Base-by-base conservation (phyloP, 2,113 vertebrate genomes). In the Centropristis striata region DNA sequence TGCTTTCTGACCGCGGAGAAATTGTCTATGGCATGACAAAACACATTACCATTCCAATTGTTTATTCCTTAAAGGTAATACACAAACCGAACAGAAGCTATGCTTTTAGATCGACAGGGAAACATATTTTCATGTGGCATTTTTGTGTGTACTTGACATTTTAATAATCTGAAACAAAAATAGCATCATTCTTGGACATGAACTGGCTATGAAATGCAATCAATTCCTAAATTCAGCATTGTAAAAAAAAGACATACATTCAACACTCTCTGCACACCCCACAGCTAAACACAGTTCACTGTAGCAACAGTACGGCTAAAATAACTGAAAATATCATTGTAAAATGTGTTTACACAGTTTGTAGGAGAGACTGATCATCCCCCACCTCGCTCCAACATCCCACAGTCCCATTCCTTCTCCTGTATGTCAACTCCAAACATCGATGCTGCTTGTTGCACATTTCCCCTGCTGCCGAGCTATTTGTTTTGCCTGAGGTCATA, bases 401-500 rank as follows among this genome's bases (percentile, higher is more conserved):
- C 79, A 53, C 54, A 64, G 51, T 47, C 67, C 68, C 79, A 54
- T 39, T n/a, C 53, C 67, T 54, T 74, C 71, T 59, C 47, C 69
- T 75, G 60, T 18, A 39, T 2, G 60, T 80, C 72, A 78, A 16
- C 77, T 78, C 61, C 54, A 80, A 86, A 91, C 80, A 84, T 44
- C 8, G 61, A 86, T 47, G 80, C 66, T 60, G 68, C 78, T 69
- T 72, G 76, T 75, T 75, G 75, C 49, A 59, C 75, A 85, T 78
- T 67, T 51, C 81, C 86, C 55, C 41, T 74, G 79, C 55, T 71
- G 80, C 73, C 21, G 10, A 78, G 54, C 59, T 23, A 75, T 87
- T 92, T 86, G 84, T 83, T 88, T 86, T 81, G 75, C 47, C 71
- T 36, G 75, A 78, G 78, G 84, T 81, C 84, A 81, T 71, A 67